phyloP scores from a whole-genome alignment of 2,797 vertebrate species.

The Spinus olivaceus region DNA sequence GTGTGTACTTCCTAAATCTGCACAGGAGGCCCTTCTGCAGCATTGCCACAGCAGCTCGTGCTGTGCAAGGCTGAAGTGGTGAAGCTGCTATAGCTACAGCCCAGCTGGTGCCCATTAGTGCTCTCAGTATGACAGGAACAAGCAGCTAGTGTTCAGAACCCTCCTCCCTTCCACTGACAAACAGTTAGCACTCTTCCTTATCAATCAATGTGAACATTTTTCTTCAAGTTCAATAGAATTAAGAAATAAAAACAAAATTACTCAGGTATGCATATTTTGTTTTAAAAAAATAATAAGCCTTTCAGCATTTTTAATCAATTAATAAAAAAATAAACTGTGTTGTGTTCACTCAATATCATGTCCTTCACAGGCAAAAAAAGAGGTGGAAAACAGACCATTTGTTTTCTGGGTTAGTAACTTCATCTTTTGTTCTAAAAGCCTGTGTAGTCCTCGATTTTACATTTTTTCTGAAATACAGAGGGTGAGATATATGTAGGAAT shows the following conservation, averaged over 20 bases:
- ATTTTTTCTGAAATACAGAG: background rate
- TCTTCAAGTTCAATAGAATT: background rate
- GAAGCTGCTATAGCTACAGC: constrained; percentile 65
- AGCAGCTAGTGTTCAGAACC: constrained; percentile 41
- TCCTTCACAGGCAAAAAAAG: background rate
- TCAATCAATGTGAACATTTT: constrained; percentile 15
- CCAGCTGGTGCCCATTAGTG: constrained; percentile 75
- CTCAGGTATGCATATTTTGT: background rate
- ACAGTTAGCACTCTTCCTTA: constrained; percentile 16
- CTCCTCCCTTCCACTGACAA: constrained; percentile 49
- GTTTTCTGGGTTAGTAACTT: background rate
- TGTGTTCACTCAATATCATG: background rate
- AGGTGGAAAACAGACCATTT: rapidly evolving
- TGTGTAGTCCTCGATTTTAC: background rate
- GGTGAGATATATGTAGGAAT: background rate
- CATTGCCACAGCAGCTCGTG: constrained; percentile 59
- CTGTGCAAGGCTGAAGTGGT: constrained; percentile 64
- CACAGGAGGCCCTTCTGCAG: constrained; percentile 70
- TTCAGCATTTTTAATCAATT: background rate
- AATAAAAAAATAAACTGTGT: background rate
- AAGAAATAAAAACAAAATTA: background rate
- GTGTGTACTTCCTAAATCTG: constrained; percentile 66
- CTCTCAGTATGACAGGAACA: constrained; percentile 46
- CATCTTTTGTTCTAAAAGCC: background rate
- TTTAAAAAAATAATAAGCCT: background rate